Conservation (phyloP, 2,113 vertebrate genomes). For the human (Homo sapiens) region DNA sequence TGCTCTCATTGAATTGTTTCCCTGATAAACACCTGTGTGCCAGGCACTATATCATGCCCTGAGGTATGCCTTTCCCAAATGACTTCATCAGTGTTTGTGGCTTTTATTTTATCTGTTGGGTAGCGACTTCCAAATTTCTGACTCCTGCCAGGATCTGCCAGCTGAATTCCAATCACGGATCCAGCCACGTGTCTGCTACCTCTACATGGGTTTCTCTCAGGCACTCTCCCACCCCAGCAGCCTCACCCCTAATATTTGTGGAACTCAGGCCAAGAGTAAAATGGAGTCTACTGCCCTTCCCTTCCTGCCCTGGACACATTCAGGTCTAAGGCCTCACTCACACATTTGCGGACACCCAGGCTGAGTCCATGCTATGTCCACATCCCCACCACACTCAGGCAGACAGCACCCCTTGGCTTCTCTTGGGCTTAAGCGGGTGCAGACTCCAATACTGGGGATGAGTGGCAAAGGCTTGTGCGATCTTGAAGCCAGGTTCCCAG, state of each 20-base stretch:
- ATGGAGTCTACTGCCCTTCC: too few relatives aligned
- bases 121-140: neutral
- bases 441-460: neutral
- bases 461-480: neutral
- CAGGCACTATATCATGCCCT: neutral
- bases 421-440: neutral
- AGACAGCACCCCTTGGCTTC: neutral
- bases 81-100: neutral
- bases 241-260: neutral
- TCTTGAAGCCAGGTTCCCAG: neutral
- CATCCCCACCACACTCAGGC: neutral
- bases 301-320: neutral
- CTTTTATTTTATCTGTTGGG: neutral
- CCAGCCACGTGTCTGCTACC: neutral
- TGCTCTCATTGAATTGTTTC: neutral
- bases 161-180: neutral
- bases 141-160: neutral
- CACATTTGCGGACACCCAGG: neutral
- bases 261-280: neutral
- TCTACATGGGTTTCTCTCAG: neutral
- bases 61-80: neutral
- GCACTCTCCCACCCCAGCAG: too few relatives aligned
- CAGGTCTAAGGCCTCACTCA: neutral
- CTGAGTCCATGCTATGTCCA: neutral
- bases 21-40: neutral